These are phyloP conservation scores for Drosophila atroscutellata DNA, from an alignment of 2,888 invertebrate genomes.

Conservation along the genomic window DNA sequence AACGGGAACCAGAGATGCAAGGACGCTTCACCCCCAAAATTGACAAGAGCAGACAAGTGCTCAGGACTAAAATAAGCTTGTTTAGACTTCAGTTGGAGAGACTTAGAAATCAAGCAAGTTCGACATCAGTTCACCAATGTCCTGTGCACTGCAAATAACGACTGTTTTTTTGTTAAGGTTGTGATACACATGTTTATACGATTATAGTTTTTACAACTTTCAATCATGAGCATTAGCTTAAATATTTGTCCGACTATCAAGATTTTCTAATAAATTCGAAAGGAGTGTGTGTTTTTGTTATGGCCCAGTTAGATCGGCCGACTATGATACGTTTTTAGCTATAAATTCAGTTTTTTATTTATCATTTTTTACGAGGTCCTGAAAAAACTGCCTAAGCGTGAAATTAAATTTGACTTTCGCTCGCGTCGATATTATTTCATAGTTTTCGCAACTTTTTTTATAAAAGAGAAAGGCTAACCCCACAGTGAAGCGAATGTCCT, in stretches of 20 bases:
- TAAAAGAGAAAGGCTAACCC: constrained; percentile 15
- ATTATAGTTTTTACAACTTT: background rate
- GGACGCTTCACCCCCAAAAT: background rate
- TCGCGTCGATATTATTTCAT: constrained; percentile 57
- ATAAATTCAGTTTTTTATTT: constrained; percentile 50
- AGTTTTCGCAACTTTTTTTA: constrained; percentile 33
- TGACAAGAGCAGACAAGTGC: background rate
- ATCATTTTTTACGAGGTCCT: constrained; percentile 36
- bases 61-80: background rate
- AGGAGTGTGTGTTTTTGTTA: constrained; percentile 12
- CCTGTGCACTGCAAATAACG: background rate
- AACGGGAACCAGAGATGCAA: background rate
- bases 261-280: constrained; percentile 12
- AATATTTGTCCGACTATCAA: constrained; percentile 1
- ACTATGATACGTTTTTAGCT: constrained; percentile 29
- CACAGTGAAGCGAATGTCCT: constrained; percentile 15
- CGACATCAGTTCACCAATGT: background rate
- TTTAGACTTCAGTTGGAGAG: background rate
- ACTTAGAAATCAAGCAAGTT: background rate
- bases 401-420: constrained; percentile 72
- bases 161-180: background rate
- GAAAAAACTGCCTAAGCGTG: constrained; percentile 65
- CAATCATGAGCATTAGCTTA: background rate
- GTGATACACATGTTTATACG: background rate
- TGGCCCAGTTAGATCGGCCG: constrained; percentile 10